Conservation (phyloP, 2,888 invertebrate genomes). For the Ennomos erosarius region DNA sequence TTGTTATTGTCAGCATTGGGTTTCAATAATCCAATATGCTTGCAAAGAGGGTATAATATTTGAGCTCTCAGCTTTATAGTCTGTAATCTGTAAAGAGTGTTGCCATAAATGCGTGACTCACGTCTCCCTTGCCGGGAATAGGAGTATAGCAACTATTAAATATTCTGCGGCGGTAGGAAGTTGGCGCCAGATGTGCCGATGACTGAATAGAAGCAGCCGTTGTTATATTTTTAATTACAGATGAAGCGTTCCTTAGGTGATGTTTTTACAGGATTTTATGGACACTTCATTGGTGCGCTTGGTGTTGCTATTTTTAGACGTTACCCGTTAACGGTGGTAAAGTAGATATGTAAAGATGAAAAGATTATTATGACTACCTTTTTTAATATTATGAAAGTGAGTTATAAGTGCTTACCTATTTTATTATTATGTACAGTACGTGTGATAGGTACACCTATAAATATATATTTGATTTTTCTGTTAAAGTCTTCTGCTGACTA, state of each 20-base stretch:
- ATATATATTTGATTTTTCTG: too few relatives aligned
- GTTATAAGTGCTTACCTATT: too few relatives aligned
- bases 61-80: slow-evolving; percentile 35
- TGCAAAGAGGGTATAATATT: slow-evolving; percentile 40
- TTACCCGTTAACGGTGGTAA: too few relatives aligned
- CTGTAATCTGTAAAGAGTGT: slow-evolving; percentile 29
- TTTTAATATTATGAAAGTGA: too few relatives aligned
- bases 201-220: slow-evolving; percentile 35
- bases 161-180: background rate
- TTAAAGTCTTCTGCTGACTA: too few relatives aligned
- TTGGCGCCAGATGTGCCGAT: slow-evolving; percentile 39
- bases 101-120: slow-evolving; percentile 32
- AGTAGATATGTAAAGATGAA: too few relatives aligned
- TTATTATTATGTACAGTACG: too few relatives aligned
- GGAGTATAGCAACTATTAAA: slow-evolving; percentile 8
- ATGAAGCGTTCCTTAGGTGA: slow-evolving; percentile 5
- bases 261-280: slow-evolving; percentile 17
- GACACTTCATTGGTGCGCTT: slow-evolving; percentile 13
- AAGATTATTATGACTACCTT: too few relatives aligned
- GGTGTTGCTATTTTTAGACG: too few relatives aligned
- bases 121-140: slow-evolving; percentile 17
- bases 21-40: background rate
- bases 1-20: too few relatives aligned
- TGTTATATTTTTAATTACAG: slow-evolving; percentile 38
- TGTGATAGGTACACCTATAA: too few relatives aligned